Conservation (phyloP, 2,113 vertebrate genomes). For the Acinonyx jubatus region DNA sequence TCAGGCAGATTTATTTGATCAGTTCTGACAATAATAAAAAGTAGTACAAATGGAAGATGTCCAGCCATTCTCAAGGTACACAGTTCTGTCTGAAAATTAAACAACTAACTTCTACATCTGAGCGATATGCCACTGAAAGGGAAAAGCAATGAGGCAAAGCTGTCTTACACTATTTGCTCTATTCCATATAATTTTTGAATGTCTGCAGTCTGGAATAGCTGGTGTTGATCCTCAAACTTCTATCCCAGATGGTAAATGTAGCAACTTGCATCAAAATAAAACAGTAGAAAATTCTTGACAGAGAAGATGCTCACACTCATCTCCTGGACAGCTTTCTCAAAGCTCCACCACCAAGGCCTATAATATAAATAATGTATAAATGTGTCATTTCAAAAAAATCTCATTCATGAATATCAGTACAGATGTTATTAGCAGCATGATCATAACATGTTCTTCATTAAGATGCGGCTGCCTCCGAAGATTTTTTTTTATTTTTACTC, state of each 20-base stretch:
- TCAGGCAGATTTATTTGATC: not conserved
- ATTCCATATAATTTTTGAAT: not conserved
- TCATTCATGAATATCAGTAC: not conserved
- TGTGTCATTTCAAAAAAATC: not conserved
- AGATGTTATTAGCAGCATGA: not conserved
- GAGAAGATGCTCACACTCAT: not conserved
- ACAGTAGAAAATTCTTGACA: not conserved
- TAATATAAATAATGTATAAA: not conserved
- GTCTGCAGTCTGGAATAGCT: not conserved
- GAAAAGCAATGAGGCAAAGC: not conserved
- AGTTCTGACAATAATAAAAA: conserved; percentile 46
- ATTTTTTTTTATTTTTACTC: not conserved
- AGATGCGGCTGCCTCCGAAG: not conserved
- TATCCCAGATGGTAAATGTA: accelerated
- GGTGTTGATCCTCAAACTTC: accelerated
- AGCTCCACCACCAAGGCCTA: not conserved
- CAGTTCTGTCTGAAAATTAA: not conserved
- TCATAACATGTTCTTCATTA: not conserved
- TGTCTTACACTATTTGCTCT: not conserved
- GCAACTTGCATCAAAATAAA: not conserved
- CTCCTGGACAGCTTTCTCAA: not conserved
- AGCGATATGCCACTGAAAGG: not conserved
- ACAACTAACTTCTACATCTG: not conserved
- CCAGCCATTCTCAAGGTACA: not conserved
- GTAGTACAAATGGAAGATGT: not conserved